Evolutionary conservation across 2,888 invertebrate species (phyloP).

Genomic region (Drosophila histrio): DNA sequence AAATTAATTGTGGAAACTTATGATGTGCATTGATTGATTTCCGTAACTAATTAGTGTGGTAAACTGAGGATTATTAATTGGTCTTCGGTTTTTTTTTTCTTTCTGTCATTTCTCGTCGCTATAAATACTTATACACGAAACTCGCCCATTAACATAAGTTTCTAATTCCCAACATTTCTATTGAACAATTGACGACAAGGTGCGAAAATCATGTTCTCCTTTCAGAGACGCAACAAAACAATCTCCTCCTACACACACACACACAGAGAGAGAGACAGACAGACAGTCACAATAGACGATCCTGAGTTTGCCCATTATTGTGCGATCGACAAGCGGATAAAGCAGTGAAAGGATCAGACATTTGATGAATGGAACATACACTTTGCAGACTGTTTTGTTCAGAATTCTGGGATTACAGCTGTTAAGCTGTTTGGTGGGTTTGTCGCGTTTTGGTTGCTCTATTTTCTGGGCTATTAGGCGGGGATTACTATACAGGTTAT

Average conservation of each 20-base stretch:
- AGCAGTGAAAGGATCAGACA: conserved; percentile 42
- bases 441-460: conserved; percentile 51
- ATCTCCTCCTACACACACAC: conserved; percentile 17
- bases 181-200: conserved; percentile 61
- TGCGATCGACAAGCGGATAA: conserved; percentile 72
- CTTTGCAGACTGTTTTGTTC: conserved; percentile 63
- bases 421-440: conserved; percentile 73
- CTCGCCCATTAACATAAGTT: conserved; percentile 25
- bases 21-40: conserved; percentile 62
- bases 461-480: conserved; percentile 53
- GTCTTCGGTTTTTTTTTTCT: conserved; percentile 7
- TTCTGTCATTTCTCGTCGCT: not conserved
- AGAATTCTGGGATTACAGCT: conserved; percentile 72
- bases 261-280: conserved; percentile 8
- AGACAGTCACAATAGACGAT: conserved; percentile 16
- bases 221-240: conserved; percentile 35
- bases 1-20: conserved; percentile 43
- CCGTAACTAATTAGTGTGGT: conserved; percentile 47
- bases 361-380: conserved; percentile 62
- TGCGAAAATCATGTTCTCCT: conserved; percentile 67
- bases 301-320: conserved; percentile 68
- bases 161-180: conserved; percentile 36
- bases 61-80: conserved; percentile 53
- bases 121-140: conserved; percentile 20
- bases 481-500: conserved; percentile 59